Evolutionary conservation across 2,888 invertebrate genomes (phyloP).

Genomic region (Caenorhabditis virilis): DNA sequence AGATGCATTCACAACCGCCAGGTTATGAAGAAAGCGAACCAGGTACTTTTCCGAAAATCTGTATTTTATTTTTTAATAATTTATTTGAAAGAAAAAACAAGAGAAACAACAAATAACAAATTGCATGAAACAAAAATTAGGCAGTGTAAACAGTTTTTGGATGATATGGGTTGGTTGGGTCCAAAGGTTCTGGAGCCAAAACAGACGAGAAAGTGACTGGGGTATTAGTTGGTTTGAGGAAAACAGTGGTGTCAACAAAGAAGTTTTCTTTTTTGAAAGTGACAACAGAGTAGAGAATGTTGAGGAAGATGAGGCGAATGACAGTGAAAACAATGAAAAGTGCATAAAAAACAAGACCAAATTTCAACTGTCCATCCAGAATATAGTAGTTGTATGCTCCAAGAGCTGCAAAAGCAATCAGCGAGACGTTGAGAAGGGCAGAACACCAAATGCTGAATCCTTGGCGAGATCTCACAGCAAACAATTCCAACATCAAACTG

Average conservation of each 20-base stretch:
- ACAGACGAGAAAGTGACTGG: constrained; percentile 27
- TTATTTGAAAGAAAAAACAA: no score
- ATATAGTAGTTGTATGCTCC: no score
- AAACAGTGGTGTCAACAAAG: constrained; percentile 15
- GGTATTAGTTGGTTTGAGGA: constrained; percentile 24
- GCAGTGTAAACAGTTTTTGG: constrained; percentile 31
- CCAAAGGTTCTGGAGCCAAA: constrained; percentile 25
- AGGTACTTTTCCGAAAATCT: no score
- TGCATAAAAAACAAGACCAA: no score
- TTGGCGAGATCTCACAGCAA: no score
- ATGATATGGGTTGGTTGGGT: constrained; percentile 34
- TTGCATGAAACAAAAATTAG: no score
- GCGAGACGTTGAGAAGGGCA: no score
- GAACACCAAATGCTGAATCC: no score
- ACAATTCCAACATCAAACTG: no score
- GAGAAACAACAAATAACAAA: not conserved
- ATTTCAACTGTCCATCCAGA: no score
- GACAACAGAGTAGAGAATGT: constrained; percentile 19
- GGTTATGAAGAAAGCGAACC: constrained; percentile 2
- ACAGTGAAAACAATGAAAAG: constrained; percentile 1
- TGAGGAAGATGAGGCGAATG: constrained; percentile 11
- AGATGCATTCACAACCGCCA: constrained; percentile 26
- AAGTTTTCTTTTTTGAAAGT: constrained; percentile 10
- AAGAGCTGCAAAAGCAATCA: no score
- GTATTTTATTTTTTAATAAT: no score